Evolutionary conservation across 2,888 invertebrate genomes (phyloP).

Genomic region (Apodemia duryi): DNA sequence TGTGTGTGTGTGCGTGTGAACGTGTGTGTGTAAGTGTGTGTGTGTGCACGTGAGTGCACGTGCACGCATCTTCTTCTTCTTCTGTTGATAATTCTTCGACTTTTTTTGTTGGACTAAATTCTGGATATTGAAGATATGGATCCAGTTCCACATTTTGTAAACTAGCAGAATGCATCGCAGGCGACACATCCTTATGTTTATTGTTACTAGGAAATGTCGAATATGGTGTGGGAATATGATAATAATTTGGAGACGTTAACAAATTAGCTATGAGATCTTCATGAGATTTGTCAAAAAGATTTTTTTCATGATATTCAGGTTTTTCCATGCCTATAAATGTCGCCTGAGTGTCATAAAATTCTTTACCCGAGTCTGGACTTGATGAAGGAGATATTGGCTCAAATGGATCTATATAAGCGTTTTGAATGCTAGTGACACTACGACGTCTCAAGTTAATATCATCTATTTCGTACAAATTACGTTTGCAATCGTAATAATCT

Average conservation of each 20-base stretch:
- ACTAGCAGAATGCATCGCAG: constrained; percentile 83
- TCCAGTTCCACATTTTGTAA: constrained; percentile 85
- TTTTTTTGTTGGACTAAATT: constrained; percentile 56
- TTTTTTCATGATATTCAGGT: constrained; percentile 73
- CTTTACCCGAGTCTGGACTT: constrained; percentile 83
- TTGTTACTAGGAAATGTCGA: constrained; percentile 82
- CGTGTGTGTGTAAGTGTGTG: too few species aligned
- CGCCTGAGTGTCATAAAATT: constrained; percentile 78
- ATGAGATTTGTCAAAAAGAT: constrained; percentile 76
- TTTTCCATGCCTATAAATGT: constrained; percentile 68
- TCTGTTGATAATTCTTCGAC: constrained; percentile 72
- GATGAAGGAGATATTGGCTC: constrained; percentile 80
- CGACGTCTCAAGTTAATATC: constrained; percentile 53
- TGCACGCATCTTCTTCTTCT: constrained; percentile 78
- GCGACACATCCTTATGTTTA: constrained; percentile 71
- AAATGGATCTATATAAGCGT: constrained; percentile 63
- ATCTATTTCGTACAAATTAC: constrained; percentile 63
- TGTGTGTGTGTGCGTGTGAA: too few species aligned
- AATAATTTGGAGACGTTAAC: constrained; percentile 64
- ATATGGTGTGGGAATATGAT: constrained; percentile 80
- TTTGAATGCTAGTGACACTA: constrained; percentile 58
- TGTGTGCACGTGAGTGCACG: too few species aligned
- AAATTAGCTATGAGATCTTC: constrained; percentile 79
- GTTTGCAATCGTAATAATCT: constrained; percentile 84
- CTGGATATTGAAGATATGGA: constrained; percentile 70